Evolutionary conservation across 2,888 invertebrate species (phyloP).

Genomic region (Criorhina ranunculi): DNA sequence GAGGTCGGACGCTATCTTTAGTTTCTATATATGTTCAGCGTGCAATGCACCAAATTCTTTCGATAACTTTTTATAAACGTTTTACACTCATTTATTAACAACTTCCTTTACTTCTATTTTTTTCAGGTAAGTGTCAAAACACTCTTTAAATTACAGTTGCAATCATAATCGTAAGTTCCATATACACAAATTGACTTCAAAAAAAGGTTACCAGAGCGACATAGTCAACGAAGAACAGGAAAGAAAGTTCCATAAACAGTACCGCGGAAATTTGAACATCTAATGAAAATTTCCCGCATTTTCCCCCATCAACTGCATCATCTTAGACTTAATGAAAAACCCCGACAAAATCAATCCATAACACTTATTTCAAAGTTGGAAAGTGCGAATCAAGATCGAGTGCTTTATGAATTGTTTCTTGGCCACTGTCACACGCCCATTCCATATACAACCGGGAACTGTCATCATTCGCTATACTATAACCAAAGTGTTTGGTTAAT

Average conservation of each 20-base stretch:
- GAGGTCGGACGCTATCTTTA: no score
- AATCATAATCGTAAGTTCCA: slow-evolving; percentile 10
- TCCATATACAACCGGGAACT: slow-evolving; percentile 24
- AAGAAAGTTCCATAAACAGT: slow-evolving; percentile 1
- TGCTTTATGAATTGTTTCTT: slow-evolving; percentile 11
- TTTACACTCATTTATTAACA: not conserved
- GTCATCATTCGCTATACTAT: slow-evolving; percentile 15
- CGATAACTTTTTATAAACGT: no score
- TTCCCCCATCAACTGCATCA: not conserved
- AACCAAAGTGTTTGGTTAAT: slow-evolving; percentile 33
- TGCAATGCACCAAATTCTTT: no score
- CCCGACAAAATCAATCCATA: not conserved
- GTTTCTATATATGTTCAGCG: no score
- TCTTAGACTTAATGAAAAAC: not conserved
- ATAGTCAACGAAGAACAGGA: not conserved
- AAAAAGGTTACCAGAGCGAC: not conserved
- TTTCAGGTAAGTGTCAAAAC: slow-evolving; percentile 56
- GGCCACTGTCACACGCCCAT: slow-evolving; percentile 7
- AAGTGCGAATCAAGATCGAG: slow-evolving; percentile 1
- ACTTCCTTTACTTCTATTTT: slow-evolving; percentile 5
- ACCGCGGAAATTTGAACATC: slow-evolving; percentile 2
- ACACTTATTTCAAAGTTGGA: slow-evolving; percentile 6
- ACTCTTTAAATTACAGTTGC: not conserved
- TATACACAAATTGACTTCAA: not conserved
- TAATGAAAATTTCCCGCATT: not conserved